These are phyloP conservation scores for Lithodes maja DNA, from an alignment of 2,888 invertebrate species.

Conservation along the genomic window DNA sequence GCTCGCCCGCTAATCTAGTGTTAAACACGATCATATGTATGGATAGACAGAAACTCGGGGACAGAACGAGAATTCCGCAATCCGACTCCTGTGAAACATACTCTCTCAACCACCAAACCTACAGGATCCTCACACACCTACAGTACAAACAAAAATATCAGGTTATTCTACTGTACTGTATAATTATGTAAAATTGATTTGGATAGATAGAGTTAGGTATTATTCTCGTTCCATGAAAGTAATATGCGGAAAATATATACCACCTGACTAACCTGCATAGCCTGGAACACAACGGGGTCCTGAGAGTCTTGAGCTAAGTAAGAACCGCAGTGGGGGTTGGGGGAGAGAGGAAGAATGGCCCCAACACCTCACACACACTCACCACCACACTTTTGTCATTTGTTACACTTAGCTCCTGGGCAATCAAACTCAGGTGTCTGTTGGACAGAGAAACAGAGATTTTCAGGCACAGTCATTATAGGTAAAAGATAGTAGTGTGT, in stretches of 20 bases:
- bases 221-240: neutral
- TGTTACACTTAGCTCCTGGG: constrained; percentile 82
- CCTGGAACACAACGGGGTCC: constrained; percentile 79
- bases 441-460: constrained; percentile 64
- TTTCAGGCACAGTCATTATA: neutral
- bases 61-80: too few species aligned
- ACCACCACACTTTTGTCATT: constrained; percentile 82
- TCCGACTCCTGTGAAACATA: too few species aligned
- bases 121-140: too few species aligned
- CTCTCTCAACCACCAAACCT: too few species aligned
- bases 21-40: too few species aligned
- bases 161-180: too few species aligned
- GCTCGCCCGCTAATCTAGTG: too few species aligned
- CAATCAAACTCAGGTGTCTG: constrained; percentile 79
- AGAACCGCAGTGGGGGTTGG: constrained; percentile 73
- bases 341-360: constrained; percentile 42
- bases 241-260: neutral
- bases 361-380: constrained; percentile 80
- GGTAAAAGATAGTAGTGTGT: neutral
- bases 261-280: constrained; percentile 74
- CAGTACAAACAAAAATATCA: too few species aligned
- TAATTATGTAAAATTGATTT: neutral
- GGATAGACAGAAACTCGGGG: too few species aligned
- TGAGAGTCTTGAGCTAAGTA: constrained; percentile 79
- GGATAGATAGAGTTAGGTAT: neutral